Percentiles rank a stretch among this genome's conserved stretches.
Conservation (phyloP, 2,888 invertebrate genomes). For the Eupithecia subfuscata region DNA sequence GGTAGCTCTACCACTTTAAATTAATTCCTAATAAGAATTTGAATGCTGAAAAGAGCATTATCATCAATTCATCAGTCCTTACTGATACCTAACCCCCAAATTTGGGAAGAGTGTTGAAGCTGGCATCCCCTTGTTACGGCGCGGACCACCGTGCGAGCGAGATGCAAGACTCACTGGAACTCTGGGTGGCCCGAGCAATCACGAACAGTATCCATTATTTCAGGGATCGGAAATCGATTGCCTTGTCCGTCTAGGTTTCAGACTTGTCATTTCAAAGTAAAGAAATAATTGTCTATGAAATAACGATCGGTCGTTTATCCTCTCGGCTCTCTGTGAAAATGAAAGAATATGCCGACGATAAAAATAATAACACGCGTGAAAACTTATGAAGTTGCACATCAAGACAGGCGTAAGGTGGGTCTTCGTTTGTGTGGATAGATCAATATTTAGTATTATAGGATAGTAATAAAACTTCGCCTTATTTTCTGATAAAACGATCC, state of each 20-base stretch:
- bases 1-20: too few relatives aligned
- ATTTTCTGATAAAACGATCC: too few relatives aligned
- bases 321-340: not conserved
- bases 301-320: slow-evolving; percentile 2
- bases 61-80: too few relatives aligned
- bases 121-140: slow-evolving; percentile 34
- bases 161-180: slow-evolving; percentile 27
- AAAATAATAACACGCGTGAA: not conserved
- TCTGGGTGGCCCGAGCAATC: slow-evolving; percentile 50
- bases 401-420: too few relatives aligned
- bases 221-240: slow-evolving; percentile 42
- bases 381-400: too few relatives aligned
- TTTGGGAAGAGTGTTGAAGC: not conserved
- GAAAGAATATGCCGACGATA: not conserved
- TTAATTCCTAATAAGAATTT: too few relatives aligned
- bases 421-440: too few relatives aligned
- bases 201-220: slow-evolving; percentile 61
- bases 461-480: too few relatives aligned
- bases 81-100: too few relatives aligned
- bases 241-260: slow-evolving; percentile 15
- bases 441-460: too few relatives aligned
- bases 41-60: too few relatives aligned
- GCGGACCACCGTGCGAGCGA: slow-evolving; percentile 40
- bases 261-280: not conserved
- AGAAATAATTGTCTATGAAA: not conserved